Conservation (phyloP, 2,113 vertebrate genomes). For the Ceyx margarethae region DNA sequence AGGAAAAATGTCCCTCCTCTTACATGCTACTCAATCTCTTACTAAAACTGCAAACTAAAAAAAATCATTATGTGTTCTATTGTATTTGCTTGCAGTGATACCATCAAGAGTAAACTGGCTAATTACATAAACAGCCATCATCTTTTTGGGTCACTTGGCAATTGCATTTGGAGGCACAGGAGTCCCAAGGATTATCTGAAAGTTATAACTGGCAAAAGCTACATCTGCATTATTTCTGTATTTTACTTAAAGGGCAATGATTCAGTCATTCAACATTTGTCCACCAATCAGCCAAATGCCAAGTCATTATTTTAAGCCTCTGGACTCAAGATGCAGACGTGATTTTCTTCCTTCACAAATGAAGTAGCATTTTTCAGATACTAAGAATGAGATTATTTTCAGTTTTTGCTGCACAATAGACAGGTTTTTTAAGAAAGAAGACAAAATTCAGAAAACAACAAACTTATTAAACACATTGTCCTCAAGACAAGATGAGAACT, state of each 20-base stretch:
- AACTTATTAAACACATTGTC: not conserved
- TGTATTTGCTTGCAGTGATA: not conserved
- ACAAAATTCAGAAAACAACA: not conserved
- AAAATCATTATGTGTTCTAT: not conserved
- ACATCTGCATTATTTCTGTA: constrained; percentile 49
- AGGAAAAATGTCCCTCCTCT: not conserved
- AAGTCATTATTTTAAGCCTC: constrained; percentile 37
- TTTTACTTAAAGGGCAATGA: constrained; percentile 55
- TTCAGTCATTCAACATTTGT: constrained; percentile 55
- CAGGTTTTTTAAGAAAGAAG: not conserved
- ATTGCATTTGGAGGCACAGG: constrained; percentile 32
- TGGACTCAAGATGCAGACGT: constrained; percentile 29
- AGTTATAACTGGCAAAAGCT: constrained; percentile 7
- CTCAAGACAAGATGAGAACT: not conserved
- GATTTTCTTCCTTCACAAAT: constrained; percentile 23
- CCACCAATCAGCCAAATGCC: constrained; percentile 32
- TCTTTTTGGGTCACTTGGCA: constrained; percentile 50
- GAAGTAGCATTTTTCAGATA: constrained; percentile 11
- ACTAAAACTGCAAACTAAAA: not conserved
- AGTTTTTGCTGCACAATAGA: not conserved
- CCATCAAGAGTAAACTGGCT: not conserved
- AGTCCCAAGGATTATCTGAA: constrained; percentile 28
- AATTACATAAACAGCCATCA: constrained; percentile 39
- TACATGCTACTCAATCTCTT: not conserved
- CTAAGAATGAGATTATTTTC: not conserved